Conservation (phyloP, 2,113 vertebrate species). For the Gallinago paraguaiae region DNA sequence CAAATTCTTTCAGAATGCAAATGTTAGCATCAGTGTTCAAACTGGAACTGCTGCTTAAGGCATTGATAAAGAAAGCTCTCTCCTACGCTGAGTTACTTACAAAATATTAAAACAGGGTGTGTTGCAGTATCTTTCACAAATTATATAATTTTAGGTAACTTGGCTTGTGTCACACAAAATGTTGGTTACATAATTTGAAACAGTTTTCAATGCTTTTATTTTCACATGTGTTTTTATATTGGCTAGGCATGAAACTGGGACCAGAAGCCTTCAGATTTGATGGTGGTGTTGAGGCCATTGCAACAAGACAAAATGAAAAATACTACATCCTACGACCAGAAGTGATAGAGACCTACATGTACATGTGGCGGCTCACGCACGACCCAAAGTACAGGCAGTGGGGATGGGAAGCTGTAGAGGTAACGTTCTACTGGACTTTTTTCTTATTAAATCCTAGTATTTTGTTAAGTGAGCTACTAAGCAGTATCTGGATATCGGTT, state of each 20-base stretch:
- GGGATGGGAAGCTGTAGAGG: slow-evolving; percentile 99
- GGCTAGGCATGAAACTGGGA: slow-evolving; percentile 89
- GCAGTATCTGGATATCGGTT: not conserved
- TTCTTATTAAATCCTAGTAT: not conserved
- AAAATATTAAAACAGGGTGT: not conserved
- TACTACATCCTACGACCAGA: slow-evolving; percentile 97
- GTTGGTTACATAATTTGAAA: not conserved
- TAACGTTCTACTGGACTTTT: slow-evolving; percentile 36
- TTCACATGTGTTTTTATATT: not conserved
- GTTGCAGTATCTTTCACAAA: not conserved
- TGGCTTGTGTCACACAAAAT: not conserved
- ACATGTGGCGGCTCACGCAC: slow-evolving; percentile 97
- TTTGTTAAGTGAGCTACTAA: not conserved
- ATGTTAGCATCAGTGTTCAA: not conserved
- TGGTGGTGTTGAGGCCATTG: slow-evolving; percentile 96
- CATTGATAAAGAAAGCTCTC: not conserved
- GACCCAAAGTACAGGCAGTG: slow-evolving; percentile 96
- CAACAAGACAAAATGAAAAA: slow-evolving; percentile 97
- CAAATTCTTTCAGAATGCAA: not conserved
- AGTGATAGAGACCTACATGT: slow-evolving; percentile 98
- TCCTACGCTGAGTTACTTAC: not conserved
- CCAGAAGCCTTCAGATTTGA: slow-evolving; percentile 97
- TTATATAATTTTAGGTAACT: not conserved
- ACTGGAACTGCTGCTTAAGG: not conserved
- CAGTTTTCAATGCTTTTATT: not conserved